These are phyloP conservation scores for human DNA, from an alignment of 2,113 vertebrate species.

Conservation along the genomic window GRCh38 chr14:88878001-88878500, in stretches of 20 bases:
- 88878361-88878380: not conserved
- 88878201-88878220: not conserved
- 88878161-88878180: not conserved
- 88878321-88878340: not conserved
- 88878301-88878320: not conserved
- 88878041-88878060: not conserved
- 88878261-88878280: not conserved
- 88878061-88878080: conserved; percentile 5
- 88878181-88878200: not conserved
- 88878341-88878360: not conserved
- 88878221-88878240: not conserved
- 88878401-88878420: not conserved
- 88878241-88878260: rapidly evolving
- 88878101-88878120: not conserved
- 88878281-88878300: rapidly evolving
- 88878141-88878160: not conserved
- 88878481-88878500: not conserved
- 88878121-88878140: not conserved
- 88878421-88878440: not conserved
- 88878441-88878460: not conserved
- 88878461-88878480: not conserved
- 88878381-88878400: not conserved
- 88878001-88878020: conserved; percentile 46
- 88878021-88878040: not conserved
- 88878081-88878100: conserved; percentile 7